A percentile compares a stretch with the other conserved stretches of the same genome.
Evolutionary conservation across 2,888 invertebrate genomes (phyloP).

Genomic region (Ditula angustiorana): DNA sequence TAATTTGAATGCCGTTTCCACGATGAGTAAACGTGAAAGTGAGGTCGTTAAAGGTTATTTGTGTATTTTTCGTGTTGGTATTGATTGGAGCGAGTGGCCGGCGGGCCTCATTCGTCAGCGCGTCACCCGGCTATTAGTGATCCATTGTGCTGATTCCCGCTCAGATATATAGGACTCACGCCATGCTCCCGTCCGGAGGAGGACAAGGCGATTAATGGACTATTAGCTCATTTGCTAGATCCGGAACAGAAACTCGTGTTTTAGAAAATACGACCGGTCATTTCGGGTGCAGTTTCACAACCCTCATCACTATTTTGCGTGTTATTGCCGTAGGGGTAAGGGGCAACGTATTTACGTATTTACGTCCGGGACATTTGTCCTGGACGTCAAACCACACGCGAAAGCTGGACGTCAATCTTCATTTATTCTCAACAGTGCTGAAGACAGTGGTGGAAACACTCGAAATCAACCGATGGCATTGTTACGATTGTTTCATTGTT

Average conservation of each 20-base stretch:
- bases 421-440: too few species aligned
- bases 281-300: background rate
- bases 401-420: too few species aligned
- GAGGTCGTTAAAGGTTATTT: slow-evolving; percentile 33
- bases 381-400: too few species aligned
- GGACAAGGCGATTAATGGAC: slow-evolving; percentile 23
- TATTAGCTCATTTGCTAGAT: slow-evolving; percentile 9
- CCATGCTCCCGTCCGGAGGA: slow-evolving; percentile 5
- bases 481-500: too few species aligned
- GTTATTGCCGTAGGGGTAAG: background rate
- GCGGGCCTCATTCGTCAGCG: slow-evolving; percentile 48
- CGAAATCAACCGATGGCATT: too few species aligned
- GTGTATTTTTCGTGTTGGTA: slow-evolving; percentile 30
- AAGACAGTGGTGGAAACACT: too few species aligned
- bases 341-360: too few species aligned
- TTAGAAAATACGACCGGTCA: slow-evolving; percentile 4
- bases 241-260: slow-evolving; percentile 5
- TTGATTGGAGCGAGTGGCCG: slow-evolving; percentile 48
- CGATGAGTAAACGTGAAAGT: slow-evolving; percentile 21
- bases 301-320: background rate
- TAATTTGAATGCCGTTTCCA: slow-evolving; percentile 31
- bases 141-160: slow-evolving; percentile 47
- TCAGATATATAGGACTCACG: slow-evolving; percentile 17
- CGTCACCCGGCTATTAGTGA: slow-evolving; percentile 53
- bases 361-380: too few species aligned